Percentiles rank a stretch among this genome's conserved stretches.
These are phyloP conservation scores for Natrix natrix DNA, from an alignment of 2,797 vertebrate species.

Conservation along the genomic window DNA sequence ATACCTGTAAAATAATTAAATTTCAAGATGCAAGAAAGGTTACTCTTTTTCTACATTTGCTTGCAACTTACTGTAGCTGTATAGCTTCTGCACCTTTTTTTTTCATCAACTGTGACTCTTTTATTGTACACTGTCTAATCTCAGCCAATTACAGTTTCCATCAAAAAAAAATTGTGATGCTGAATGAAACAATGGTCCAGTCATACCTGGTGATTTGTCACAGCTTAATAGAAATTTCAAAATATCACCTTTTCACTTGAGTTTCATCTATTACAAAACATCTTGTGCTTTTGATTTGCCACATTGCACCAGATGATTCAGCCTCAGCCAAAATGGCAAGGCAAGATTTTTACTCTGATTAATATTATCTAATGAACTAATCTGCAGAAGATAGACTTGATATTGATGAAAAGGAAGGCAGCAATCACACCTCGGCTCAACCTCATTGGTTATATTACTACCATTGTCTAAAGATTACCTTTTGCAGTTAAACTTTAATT, in stretches of 20 bases:
- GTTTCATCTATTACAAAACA: neutral
- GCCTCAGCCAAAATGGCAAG: neutral
- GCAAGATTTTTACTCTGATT: neutral
- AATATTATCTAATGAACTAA: neutral
- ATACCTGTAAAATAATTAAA: neutral
- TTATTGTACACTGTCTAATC: neutral
- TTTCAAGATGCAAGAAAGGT: neutral
- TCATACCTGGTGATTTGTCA: neutral
- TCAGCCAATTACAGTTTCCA: neutral
- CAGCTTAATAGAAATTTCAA: neutral
- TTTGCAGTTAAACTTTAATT: neutral
- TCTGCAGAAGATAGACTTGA: neutral
- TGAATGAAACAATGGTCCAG: neutral
- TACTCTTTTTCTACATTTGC: neutral
- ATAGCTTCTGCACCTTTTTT: neutral
- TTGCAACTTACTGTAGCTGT: neutral
- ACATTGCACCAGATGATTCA: no score
- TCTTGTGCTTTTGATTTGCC: neutral
- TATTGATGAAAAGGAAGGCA: neutral
- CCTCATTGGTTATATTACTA: neutral
- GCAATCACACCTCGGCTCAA: neutral
- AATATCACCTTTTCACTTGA: neutral
- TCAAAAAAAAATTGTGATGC: neutral
- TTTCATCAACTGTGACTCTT: neutral
- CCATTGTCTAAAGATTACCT: neutral